These are phyloP conservation scores for Heloderma charlesbogerti DNA, from an alignment of 2,113 vertebrate genomes.

Conservation along the genomic window DNA sequence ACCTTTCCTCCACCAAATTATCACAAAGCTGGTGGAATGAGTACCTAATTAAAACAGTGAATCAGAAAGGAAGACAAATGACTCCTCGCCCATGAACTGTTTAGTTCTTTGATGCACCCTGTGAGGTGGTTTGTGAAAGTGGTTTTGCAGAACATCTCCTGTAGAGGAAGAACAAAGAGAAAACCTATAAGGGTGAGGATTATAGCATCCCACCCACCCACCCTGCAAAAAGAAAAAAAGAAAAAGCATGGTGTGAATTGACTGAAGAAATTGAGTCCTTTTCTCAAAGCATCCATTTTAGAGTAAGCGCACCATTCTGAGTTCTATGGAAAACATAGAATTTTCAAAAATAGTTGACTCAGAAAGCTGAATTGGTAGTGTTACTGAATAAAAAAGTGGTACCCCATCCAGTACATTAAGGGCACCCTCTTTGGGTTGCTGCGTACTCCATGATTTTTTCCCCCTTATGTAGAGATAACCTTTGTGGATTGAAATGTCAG, in stretches of 20 bases:
- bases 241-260: background rate
- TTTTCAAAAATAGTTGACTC: background rate
- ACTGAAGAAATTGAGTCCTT: background rate
- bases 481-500: no score
- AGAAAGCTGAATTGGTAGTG: background rate
- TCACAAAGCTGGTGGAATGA: background rate
- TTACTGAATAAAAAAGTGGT: background rate
- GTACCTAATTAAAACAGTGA: background rate
- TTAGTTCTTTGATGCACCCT: background rate
- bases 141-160: accelerated
- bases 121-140: background rate
- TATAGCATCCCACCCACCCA: background rate
- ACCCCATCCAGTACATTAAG: background rate
- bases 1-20: background rate
- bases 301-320: background rate
- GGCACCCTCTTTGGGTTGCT: background rate
- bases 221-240: background rate
- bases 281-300: accelerated
- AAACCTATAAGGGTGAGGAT: background rate
- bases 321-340: accelerated
- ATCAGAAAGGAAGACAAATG: background rate
- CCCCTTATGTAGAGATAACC: background rate
- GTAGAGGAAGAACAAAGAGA: background rate
- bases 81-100: background rate
- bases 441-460: background rate